Evolutionary conservation across 2,888 invertebrate species (phyloP), one percentile per base, ranked within the genome.

Genomic region (Heliconius ethilla): DNA sequence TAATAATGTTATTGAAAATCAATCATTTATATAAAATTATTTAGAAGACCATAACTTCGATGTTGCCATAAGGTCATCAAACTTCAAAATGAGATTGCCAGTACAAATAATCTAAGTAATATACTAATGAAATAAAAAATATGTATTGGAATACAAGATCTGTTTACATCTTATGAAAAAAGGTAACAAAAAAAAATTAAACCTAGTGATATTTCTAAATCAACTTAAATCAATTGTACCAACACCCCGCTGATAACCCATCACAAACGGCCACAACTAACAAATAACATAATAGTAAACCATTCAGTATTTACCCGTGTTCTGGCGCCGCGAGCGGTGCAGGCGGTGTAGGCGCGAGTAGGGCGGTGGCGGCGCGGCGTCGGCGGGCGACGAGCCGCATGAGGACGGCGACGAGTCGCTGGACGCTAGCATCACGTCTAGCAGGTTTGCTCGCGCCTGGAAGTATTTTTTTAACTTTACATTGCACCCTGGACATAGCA

Each of bases 351-450:
- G 87, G 79, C 97, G 96, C 55, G 96, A 96, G 90, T 97, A 97
- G 80, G 84, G 96, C 89, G 90, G 91, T 27, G 86, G 85, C 7
- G 93, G 90, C 82, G 66, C 33, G 37, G 66, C 33, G 66, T 91
- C 92, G 0, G 93, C 93, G 9, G 94, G 93, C 63, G 96, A 96
- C 25, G 96, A 96, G 18, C 96, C 95, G 83, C 96, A 96, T 7
- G 96, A 96, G 45, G 96, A 96, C 37, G 96, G 96, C 22, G 95
- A 95, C 72, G 96, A 96, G 87, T 96, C 96, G 85, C 96, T 96
- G 11, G 97, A 96, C 27, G 96, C 96, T 88, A 97, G 90, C 97
- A 97, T 97, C 83, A 97, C 97, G 90, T 97, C 97, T 77, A 97
- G 90, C 10, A 97, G 92, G 90, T 96, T 97, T 55, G 97, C 97